Evolutionary conservation across 2,888 invertebrate genomes (phyloP), one percentile per base, ranked within the genome.

Genomic region (Limenitis camilla): DNA sequence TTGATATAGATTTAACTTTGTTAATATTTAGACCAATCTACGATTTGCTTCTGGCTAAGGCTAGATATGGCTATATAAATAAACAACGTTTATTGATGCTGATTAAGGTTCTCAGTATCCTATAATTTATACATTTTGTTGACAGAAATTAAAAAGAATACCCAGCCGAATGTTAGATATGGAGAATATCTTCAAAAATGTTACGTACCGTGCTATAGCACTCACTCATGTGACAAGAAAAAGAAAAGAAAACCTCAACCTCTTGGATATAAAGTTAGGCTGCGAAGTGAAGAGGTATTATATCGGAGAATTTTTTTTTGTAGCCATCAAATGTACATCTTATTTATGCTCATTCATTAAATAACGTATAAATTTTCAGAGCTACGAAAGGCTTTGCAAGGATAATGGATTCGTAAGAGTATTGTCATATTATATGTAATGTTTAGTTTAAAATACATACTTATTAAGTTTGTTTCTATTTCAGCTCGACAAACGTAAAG

Each of bases 161-260:
- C n/a, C 38, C 59, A 78, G 58, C 78, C 82, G 0, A 58, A 78
- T 0, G 66, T 70, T 10, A 66, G 63, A 10, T 81, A 77, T 31
- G 84, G 82, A 3, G 72, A 68, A 61, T 85, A 85, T 61, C 63
- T 80, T 41, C 81, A 84, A 61, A 68, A 65, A 59, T 67, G 62
- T 43, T 66, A 74, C 38, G 63, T 78, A 10, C 74, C 75, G 4
- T 64, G 71, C 6, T 71, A 71, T 40, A 64, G 66, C 35, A 72
- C 51, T 5, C 62, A 71, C 45, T 63, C 68, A 0, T 65, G 64
- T 1, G 41, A 51, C 19, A 52, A 53, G 11, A 52, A 60, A 40
- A 49, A 62, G 9, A 60, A 59, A n/a, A 60, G 66, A 49, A 60
- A 55, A 2, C 67, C 72, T 4, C 46, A 55, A 9, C 75, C 77